Conservation (phyloP, 2,113 vertebrate species). For the Apteryx mantelli region DNA sequence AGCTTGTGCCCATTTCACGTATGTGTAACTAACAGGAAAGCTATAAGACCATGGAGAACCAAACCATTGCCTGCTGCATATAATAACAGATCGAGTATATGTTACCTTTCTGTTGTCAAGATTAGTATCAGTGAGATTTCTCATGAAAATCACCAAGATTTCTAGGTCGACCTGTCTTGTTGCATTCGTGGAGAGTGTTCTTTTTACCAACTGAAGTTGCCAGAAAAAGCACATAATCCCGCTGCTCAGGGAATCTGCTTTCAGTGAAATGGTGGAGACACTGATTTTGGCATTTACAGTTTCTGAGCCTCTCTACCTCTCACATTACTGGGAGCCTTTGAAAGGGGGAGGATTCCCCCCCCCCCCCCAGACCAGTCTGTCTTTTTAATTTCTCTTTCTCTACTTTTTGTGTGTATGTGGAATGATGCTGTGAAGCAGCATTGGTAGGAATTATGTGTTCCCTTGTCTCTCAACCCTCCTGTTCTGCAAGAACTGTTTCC, state of each 20-base stretch:
- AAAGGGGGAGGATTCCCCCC: neutral
- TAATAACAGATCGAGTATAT: neutral
- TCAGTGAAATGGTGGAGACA: neutral
- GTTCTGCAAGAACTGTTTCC: neutral
- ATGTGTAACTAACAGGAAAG: neutral
- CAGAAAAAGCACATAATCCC: neutral
- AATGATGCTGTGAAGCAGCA: neutral
- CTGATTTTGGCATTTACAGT: neutral
- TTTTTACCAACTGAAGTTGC: neutral
- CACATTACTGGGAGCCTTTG: neutral
- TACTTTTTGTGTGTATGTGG: neutral
- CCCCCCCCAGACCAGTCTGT: neutral
- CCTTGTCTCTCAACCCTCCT: neutral
- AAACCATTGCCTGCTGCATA: neutral
- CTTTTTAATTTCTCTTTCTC: neutral
- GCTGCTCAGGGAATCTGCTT: neutral
- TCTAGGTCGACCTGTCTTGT: neutral
- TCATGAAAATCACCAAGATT: neutral
- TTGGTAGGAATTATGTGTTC: neutral
- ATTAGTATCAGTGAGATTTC: neutral
- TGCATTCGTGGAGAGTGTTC: neutral
- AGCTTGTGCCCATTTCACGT: neutral
- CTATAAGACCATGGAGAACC: neutral
- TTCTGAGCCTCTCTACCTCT: neutral
- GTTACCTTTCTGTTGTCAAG: neutral